Evolutionary conservation across 2,113 vertebrate genomes (phyloP).

Genomic region (Turdus rufiventris): DNA sequence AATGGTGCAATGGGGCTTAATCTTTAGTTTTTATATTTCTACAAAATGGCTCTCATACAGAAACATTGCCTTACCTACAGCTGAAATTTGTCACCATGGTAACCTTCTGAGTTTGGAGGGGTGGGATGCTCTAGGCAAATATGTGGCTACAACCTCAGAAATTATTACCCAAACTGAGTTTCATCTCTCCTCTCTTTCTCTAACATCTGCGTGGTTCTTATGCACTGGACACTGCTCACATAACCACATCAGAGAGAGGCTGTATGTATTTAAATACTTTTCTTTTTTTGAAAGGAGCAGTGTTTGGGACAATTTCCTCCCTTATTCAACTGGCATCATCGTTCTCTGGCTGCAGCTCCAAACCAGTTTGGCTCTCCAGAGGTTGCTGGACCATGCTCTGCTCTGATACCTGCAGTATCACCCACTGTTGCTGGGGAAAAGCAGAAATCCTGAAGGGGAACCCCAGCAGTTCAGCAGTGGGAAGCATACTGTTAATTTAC

Average conservation of each 20-base stretch:
- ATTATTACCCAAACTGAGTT: not conserved
- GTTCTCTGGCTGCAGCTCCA: not conserved
- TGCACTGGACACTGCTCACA: not conserved
- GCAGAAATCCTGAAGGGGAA: not conserved
- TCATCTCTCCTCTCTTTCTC: not conserved
- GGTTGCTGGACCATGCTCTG: not conserved
- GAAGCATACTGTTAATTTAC: not conserved
- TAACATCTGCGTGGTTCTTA: not conserved
- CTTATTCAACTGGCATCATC: not conserved
- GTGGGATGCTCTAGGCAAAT: constrained; percentile 29
- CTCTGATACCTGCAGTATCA: not conserved
- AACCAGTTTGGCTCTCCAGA: not conserved
- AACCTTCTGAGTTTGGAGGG: constrained; percentile 49
- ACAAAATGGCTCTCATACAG: constrained; percentile 44
- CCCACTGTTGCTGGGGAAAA: not conserved
- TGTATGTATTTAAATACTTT: not conserved
- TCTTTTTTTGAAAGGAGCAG: not conserved
- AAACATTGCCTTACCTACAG: constrained; percentile 57
- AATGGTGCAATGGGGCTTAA: constrained; percentile 30
- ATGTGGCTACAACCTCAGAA: not conserved
- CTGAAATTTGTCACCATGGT: constrained; percentile 63
- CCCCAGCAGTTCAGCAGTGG: not conserved
- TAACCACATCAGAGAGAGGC: not conserved
- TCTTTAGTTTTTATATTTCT: constrained; percentile 54
- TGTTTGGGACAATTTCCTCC: not conserved